These are phyloP conservation scores for Semaprochilodus insignis DNA, from an alignment of 2,797 vertebrate species.

Conservation along the genomic window DNA sequence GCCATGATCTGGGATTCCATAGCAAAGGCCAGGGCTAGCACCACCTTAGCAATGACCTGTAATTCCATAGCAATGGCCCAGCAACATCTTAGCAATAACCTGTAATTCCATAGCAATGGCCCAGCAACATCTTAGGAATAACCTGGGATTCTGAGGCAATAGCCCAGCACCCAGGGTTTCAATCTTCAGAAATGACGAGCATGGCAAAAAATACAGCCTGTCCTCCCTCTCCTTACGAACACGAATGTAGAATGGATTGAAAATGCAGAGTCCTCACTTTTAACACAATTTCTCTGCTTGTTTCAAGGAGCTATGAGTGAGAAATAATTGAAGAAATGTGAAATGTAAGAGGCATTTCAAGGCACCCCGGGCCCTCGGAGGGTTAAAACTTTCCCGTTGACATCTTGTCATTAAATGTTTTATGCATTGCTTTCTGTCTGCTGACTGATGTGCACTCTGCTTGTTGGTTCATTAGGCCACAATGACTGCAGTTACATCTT, in stretches of 20 bases:
- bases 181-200: too few relatives aligned
- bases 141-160: not conserved
- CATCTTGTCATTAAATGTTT: slow-evolving; percentile 7
- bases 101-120: too few relatives aligned
- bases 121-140: too few relatives aligned
- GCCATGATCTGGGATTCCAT: too few relatives aligned
- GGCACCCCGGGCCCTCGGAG: not conserved
- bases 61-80: too few relatives aligned
- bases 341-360: not conserved
- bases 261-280: not conserved
- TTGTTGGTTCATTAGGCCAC: not conserved
- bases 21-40: too few relatives aligned
- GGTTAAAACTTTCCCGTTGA: not conserved
- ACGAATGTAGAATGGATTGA: not conserved
- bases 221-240: not conserved
- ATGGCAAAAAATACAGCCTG: too few relatives aligned
- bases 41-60: too few relatives aligned
- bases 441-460: not conserved
- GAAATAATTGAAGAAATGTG: not conserved
- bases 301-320: not conserved
- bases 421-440: not conserved
- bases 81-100: too few relatives aligned
- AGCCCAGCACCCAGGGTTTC: too few relatives aligned
- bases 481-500: not conserved
- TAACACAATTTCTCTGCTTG: not conserved